Evolutionary conservation across 2,797 vertebrate species (phyloP), one percentile per base, ranked within the genome.

Genomic region (Leuciscus waleckii): DNA sequence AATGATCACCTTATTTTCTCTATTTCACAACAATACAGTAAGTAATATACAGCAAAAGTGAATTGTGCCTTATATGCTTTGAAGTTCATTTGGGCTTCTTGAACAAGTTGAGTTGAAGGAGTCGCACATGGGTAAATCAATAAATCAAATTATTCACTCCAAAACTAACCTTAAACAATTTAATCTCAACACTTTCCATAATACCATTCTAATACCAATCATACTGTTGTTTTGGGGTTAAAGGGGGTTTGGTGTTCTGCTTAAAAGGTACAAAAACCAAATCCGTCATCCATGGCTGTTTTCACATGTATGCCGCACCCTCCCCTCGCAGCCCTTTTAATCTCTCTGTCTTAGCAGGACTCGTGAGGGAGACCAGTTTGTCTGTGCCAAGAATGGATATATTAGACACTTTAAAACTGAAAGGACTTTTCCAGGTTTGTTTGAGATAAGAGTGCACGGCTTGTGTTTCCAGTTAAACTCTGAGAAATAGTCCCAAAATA

Each of bases 181-280:
- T 75, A 16, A 67, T 39, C 9, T 70, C 14, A 70, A 37, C 32
- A 77, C 26, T 46, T 58, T 70, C 13, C 11, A 17, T 58, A 70
- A 51, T 32, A 81, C n/a, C 32, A 80, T 84, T 85, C 65, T 87
- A n/a, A n/a, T n/a, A n/a, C n/a, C n/a, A n/a, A n/a, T n/a, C n/a
- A n/a, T 77, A 37, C 73, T 87, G 84, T 89, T 91, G 78, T 84
- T 89, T 88, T 88, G 86, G 86, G 86, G 41, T 77, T 29, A 46
- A 87, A 75, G 37, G 54, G 54, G 7, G 32, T 67, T 2, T 85
- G 69, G 37, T 78, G 73, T 85, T 86, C 75, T 82, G 70, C n/a
- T 26, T 63, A 46, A 78, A 81, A 82, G 75, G 82, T 63, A 84
- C 86, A 89, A 89, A 88, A 87, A 69, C 74, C 46, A 35, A 77